Percentiles rank a stretch among this genome's conserved stretches.
Evolutionary conservation across 2,113 vertebrate species (phyloP).

Genomic region (Ptyas mucosa): DNA sequence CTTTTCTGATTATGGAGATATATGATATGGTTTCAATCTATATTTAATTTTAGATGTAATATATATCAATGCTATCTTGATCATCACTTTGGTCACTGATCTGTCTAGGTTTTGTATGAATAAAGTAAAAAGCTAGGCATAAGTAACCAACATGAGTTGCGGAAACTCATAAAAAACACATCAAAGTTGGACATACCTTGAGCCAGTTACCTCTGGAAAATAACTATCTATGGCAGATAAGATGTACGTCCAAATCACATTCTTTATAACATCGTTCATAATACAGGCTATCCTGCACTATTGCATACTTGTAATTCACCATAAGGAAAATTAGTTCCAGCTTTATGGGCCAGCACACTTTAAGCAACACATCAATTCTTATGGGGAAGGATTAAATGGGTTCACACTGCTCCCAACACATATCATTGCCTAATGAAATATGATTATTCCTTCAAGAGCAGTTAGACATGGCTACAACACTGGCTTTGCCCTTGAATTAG

Average conservation of each 20-base stretch:
- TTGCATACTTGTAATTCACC: background rate
- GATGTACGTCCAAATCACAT: background rate
- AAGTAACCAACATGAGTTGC: background rate
- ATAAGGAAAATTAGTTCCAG: background rate
- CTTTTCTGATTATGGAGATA: background rate
- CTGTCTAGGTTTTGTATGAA: background rate
- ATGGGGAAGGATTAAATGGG: background rate
- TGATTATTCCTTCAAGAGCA: background rate
- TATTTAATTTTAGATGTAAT: background rate
- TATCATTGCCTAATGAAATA: background rate
- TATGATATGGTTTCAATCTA: background rate
- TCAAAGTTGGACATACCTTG: background rate
- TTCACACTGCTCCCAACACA: background rate
- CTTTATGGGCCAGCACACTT: background rate
- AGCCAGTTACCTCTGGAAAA: background rate
- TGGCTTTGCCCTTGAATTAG: background rate
- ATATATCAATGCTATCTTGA: background rate
- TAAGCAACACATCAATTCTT: background rate
- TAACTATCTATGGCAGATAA: background rate
- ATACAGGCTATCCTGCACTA: background rate
- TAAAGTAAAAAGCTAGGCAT: background rate
- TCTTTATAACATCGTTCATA: background rate
- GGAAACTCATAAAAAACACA: background rate
- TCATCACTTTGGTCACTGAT: background rate
- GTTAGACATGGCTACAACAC: background rate